Base-by-base conservation (phyloP, 2,113 vertebrate genomes). In the Microtus richardsoni region DNA sequence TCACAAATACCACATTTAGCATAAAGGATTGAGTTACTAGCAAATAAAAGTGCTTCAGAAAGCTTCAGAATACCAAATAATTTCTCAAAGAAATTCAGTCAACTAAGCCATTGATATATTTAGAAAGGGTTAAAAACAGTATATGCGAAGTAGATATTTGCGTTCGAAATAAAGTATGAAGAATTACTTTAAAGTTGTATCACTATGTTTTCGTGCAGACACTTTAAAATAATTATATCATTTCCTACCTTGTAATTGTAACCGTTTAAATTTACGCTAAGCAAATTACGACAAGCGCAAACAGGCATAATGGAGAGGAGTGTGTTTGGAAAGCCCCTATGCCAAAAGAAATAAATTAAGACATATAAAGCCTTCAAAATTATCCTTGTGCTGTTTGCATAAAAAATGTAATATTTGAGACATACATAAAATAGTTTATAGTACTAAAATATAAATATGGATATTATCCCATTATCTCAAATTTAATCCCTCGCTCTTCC, bases 171-270 rank as follows among this genome's bases (percentile, higher is more conserved):
- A 94, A 84, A 84, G 74, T 44, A n/a, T 47, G 21, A 33, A 73
- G 21, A 70, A 41, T 88, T 88, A 75, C 33, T 83, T 96, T 94
- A 91, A 95, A 93, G 8, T 49, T 88, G 2, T 91, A 92, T 47
- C 47, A 77, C 36, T 52, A 68, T 87, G 91, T 75, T 92, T 28
- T 93, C 86, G 77, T 6, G 10, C 6, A 97, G 71, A 92, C 54
- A 86, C 47, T 91, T 94, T 86, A 78, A 96, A 95, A 96, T 97
- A 95, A 97, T 96, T 95, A 21, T 82, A 95, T 94, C 64, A 96
- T 96, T 97, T 97, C 93, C 94, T 93, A 86, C 84, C 77, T 83
- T 83, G 60, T 97, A 97, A 97, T 97, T 95, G 89, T 79, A 80
- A 66, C 66, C 80, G 88, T 95, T 97, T 88, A 92, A 95, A 91